A percentile compares a stretch with the other conserved stretches of the same genome.
Conservation (phyloP, 1,140 invertebrate species). For the Stegodyphus dumicola region DNA sequence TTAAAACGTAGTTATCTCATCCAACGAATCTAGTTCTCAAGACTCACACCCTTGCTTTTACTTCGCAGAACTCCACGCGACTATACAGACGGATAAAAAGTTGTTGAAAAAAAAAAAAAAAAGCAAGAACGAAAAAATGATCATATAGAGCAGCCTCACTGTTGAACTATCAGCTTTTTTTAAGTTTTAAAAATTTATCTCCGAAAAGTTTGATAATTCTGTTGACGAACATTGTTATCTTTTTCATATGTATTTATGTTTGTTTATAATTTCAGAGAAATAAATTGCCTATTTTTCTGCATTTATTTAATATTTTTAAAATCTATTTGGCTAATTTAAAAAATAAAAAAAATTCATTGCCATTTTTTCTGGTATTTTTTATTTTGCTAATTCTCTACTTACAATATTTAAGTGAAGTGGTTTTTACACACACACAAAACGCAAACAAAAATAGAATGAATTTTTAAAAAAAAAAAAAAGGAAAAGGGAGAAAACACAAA, state of each 20-base stretch:
- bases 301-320: slow-evolving; percentile 48
- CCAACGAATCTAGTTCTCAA: neutral
- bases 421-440: no score
- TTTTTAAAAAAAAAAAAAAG: no score
- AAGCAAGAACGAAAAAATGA: neutral
- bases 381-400: no score
- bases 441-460: no score
- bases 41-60: neutral
- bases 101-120: neutral
- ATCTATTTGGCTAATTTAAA: slow-evolving; percentile 47
- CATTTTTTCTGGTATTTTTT: no score
- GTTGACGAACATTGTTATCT: slow-evolving; percentile 31
- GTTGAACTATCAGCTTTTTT: neutral
- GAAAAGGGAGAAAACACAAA: no score
- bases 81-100: neutral
- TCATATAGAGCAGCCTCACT: neutral
- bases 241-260: slow-evolving; percentile 53
- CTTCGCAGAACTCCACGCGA: no score
- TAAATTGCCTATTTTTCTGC: slow-evolving; percentile 39
- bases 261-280: slow-evolving; percentile 36
- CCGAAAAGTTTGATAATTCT: neutral
- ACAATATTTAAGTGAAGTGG: no score
- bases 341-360: slow-evolving; percentile 15
- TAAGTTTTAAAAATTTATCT: slow-evolving; percentile 6
- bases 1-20: neutral